These are phyloP conservation scores for Hirundichthys speculiger DNA, from an alignment of 2,113 vertebrate genomes.

Conservation along the genomic window DNA sequence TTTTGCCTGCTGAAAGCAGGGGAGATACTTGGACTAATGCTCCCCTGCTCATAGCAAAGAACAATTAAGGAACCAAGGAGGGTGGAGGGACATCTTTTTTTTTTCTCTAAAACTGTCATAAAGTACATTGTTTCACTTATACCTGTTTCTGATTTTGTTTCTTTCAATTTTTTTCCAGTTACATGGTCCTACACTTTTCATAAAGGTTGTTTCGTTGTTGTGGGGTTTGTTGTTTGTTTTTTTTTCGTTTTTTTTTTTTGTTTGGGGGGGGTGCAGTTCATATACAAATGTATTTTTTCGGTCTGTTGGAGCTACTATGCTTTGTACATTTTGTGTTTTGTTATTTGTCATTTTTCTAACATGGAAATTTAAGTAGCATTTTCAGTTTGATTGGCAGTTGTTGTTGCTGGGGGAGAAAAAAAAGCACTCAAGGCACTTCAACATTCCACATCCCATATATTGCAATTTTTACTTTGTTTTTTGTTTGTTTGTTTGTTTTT, in stretches of 20 bases:
- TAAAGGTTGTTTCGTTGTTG: slow-evolving; percentile 36
- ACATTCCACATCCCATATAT: slow-evolving; percentile 36
- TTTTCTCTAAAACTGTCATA: slow-evolving; percentile 28
- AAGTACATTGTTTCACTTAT: slow-evolving; percentile 27
- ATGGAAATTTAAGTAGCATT: slow-evolving; percentile 36
- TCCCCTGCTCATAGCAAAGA: slow-evolving; percentile 21
- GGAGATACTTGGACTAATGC: slow-evolving; percentile 46
- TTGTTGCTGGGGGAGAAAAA: slow-evolving; percentile 12
- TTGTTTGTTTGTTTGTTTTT: slow-evolving; percentile 5
- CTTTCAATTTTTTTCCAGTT: slow-evolving; percentile 14
- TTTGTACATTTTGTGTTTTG: slow-evolving; percentile 48
- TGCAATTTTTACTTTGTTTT: slow-evolving; percentile 31
- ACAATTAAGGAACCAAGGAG: slow-evolving; percentile 15
- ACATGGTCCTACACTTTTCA: slow-evolving; percentile 52
- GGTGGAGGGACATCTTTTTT: slow-evolving; percentile 2
- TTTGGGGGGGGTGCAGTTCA: neutral
- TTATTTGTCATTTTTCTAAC: slow-evolving; percentile 35
- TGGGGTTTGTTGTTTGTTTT: slow-evolving; percentile 24
- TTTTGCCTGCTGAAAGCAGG: slow-evolving; percentile 24
- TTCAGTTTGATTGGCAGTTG: slow-evolving; percentile 37
- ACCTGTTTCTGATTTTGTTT: slow-evolving; percentile 25
- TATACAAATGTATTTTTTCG: slow-evolving; percentile 1
- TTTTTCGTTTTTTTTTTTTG: neutral
- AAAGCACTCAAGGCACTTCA: slow-evolving; percentile 62
- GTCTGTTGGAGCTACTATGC: slow-evolving; percentile 21